These are phyloP conservation scores for Fabriciana adippe DNA, from an alignment of 2,888 invertebrate species.

Conservation along the genomic window DNA sequence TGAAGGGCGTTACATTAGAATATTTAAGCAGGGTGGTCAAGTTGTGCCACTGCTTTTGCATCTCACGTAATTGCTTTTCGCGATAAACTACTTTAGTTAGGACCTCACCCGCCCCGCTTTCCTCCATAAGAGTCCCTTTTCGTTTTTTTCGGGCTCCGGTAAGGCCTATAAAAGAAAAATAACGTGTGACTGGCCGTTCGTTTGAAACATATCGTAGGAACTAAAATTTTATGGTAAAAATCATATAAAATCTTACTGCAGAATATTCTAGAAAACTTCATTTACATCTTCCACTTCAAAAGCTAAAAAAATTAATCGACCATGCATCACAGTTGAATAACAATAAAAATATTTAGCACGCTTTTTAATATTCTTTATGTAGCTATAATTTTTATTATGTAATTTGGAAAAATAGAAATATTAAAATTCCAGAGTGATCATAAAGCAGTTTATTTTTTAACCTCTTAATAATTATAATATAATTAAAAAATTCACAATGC, in stretches of 20 bases:
- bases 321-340: slow-evolving; percentile 15
- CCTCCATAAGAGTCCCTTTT: slow-evolving; percentile 61
- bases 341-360: not conserved
- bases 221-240: slow-evolving; percentile 17
- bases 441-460: slow-evolving; percentile 26
- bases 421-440: not conserved
- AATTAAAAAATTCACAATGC: slow-evolving; percentile 16
- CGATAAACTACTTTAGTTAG: slow-evolving; percentile 53
- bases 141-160: slow-evolving; percentile 66
- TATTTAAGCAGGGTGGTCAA: slow-evolving; percentile 65
- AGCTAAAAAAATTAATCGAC: slow-evolving; percentile 1
- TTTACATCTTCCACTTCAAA: not conserved
- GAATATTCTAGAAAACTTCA: slow-evolving; percentile 9
- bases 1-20: slow-evolving; percentile 74
- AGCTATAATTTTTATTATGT: not conserved
- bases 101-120: slow-evolving; percentile 50
- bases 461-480: slow-evolving; percentile 19
- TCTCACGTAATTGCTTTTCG: slow-evolving; percentile 63
- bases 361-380: not conserved
- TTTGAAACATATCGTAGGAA: slow-evolving; percentile 30
- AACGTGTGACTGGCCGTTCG: slow-evolving; percentile 66
- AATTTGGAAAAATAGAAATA: not conserved
- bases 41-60: slow-evolving; percentile 77
- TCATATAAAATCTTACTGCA: slow-evolving; percentile 13
- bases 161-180: slow-evolving; percentile 79